Evolutionary conservation across 2,888 invertebrate species (phyloP), one percentile per base, ranked within the genome.

Genomic region (Tetramorium bicarinatum): DNA sequence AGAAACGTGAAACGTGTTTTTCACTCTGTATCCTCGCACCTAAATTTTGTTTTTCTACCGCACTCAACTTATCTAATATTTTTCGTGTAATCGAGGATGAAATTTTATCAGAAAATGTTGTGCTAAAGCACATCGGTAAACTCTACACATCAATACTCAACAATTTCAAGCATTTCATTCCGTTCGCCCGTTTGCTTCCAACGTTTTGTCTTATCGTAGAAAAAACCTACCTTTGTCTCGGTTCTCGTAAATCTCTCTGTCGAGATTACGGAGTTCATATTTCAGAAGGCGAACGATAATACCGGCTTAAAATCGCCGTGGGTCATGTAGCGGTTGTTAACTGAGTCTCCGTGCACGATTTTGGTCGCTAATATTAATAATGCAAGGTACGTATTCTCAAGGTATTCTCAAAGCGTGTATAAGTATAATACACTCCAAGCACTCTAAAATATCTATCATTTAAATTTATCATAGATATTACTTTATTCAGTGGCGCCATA

Each of bases 401-500:
- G n/a, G 18, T 44, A 61, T 25, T 66, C 29, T 29, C 3, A 4
- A 41, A 54, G 56, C 52, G 61, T 13, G n/a, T 9, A 8, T 41
- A 64, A 64, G 21, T 64, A 41, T n/a, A n/a, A 62, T 66, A 44
- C 59, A 64, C 41, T 52, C 18, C 3, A 18, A 49, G 69, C 29
- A 67, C 21, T 47, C 41, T 62, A 25, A 79, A 77, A 62, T 77
- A 80, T 62, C 72, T 84, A 15, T 47, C 49, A 62, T 82, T 88
- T 61, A 71, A 75, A 84, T 75, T 88, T 61, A 67, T 83, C 74
- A 64, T 71, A 67, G 44, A 11, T 34, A 54, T 29, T 15, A 79
- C 47, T 69, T 69, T 44, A 47, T 79, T 59, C 34, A 9, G 29
- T 21, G 38, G 34, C 38, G 3, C 8, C 13, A 59, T 44, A 56